Conservation (phyloP, 2,797 vertebrate species). For the Linurgus olivaceus region DNA sequence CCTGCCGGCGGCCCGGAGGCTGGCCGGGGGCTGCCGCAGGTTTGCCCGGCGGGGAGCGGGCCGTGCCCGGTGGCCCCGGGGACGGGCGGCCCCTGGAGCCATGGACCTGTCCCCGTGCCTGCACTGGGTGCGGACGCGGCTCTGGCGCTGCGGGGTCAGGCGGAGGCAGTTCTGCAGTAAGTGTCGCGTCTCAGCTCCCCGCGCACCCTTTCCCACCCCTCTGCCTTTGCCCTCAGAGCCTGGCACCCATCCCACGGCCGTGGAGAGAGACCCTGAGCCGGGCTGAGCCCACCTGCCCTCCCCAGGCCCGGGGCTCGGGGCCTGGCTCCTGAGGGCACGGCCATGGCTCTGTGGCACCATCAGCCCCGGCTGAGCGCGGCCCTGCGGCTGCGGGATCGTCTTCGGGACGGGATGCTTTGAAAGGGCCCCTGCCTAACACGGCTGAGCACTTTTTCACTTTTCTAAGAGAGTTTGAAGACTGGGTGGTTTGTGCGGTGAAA, state of each 20-base stretch:
- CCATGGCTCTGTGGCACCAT: fast-evolving
- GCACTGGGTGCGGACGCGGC: conserved; percentile 84
- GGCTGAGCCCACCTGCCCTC: not conserved
- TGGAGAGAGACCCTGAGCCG: fast-evolving
- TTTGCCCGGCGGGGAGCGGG: not conserved
- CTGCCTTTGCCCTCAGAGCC: fast-evolving
- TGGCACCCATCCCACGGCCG: fast-evolving
- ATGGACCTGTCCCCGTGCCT: conserved; percentile 88
- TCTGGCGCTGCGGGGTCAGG: conserved; percentile 80
- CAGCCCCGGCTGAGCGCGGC: not conserved
- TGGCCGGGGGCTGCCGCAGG: not conserved
- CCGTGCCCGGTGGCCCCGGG: not conserved
- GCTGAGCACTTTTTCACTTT: not conserved
- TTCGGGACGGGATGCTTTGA: not conserved
- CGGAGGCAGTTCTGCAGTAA: conserved; percentile 86
- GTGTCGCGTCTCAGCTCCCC: conserved; percentile 28
- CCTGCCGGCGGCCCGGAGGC: not conserved
- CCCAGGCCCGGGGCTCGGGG: fast-evolving
- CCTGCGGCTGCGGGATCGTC: fast-evolving
- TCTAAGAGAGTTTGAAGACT: not conserved
- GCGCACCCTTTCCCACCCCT: fast-evolving
- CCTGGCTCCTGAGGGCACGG: fast-evolving
- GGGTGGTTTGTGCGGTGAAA: not conserved
- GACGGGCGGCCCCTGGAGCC: not conserved
- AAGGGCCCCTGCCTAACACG: not conserved